Conservation (phyloP, 1,140 invertebrate genomes). For the Chironomus striatipennis region DNA sequence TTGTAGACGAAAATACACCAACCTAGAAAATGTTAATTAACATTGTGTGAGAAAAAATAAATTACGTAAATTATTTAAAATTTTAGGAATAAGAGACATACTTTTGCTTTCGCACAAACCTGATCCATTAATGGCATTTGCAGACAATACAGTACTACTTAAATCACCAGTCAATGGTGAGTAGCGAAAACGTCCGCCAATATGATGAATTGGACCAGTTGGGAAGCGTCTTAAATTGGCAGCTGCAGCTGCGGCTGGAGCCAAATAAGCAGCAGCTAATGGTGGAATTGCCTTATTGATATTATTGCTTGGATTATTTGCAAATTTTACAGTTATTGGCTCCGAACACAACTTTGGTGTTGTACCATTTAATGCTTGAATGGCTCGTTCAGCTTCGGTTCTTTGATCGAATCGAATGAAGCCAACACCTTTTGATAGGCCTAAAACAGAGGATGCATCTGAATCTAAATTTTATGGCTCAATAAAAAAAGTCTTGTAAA, state of each 20-base stretch:
- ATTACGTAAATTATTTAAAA: background rate
- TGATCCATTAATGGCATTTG: constrained; percentile 53
- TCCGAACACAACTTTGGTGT: constrained; percentile 43
- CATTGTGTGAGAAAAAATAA: background rate
- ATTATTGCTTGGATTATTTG: constrained; percentile 44
- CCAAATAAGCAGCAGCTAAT: constrained; percentile 34
- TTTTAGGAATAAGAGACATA: background rate
- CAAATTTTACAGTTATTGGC: constrained; percentile 46
- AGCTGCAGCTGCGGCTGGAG: constrained; percentile 30
- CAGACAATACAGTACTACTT: constrained; percentile 49
- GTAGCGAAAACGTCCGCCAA: constrained; percentile 42
- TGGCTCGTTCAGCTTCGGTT: constrained; percentile 44
- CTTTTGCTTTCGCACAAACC: constrained; percentile 41
- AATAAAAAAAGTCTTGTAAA: too few species aligned
- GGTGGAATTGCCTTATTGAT: constrained; percentile 38
- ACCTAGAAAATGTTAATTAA: background rate
- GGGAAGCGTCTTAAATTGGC: constrained; percentile 24
- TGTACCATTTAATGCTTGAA: constrained; percentile 45
- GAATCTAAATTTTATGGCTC: too few species aligned
- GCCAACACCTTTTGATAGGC: constrained; percentile 44
- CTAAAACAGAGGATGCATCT: constrained; percentile 29
- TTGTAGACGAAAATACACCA: constrained; percentile 99
- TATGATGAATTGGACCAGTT: constrained; percentile 26
- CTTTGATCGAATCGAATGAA: constrained; percentile 47
- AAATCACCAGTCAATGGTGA: constrained; percentile 85